These are phyloP conservation scores for Siderastrea radians DNA, from an alignment of 92 coral and sea anemone genomes.

Conservation along the genomic window DNA sequence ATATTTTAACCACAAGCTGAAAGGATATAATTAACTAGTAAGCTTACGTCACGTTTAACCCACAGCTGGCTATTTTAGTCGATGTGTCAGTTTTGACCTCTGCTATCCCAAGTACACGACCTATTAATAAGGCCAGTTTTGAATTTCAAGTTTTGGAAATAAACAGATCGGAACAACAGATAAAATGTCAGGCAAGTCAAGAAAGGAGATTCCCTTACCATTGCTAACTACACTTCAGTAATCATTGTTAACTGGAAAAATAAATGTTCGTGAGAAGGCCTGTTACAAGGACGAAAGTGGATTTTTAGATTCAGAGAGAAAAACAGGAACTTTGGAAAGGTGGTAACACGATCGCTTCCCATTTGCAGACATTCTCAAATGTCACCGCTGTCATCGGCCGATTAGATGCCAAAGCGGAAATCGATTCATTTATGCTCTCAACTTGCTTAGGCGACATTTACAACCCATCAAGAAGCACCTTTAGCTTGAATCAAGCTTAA, in stretches of 20 bases:
- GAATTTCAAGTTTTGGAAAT: not conserved
- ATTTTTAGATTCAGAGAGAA: not conserved
- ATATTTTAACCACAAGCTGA: not conserved
- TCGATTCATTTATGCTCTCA: not conserved
- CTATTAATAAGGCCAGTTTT: not conserved
- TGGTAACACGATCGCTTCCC: slow-evolving; percentile 2
- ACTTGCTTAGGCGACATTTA: not conserved
- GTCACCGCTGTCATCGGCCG: slow-evolving; percentile 35
- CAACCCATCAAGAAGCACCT: not conserved
- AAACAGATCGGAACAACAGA: not conserved
- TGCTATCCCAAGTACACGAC: not conserved
- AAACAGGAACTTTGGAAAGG: slow-evolving; percentile 3
- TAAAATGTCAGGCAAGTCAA: not conserved
- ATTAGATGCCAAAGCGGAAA: slow-evolving; percentile 18
- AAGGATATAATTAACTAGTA: not conserved
- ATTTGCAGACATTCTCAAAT: not conserved
- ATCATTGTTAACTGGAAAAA: not conserved
- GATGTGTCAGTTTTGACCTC: slow-evolving; percentile 8
- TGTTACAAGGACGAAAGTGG: not conserved
- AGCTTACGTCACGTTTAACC: not conserved
- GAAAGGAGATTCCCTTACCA: slow-evolving; percentile 31
- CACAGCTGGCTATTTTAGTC: not conserved
- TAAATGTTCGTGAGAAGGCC: not conserved
- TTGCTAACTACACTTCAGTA: not conserved
- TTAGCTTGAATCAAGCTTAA: not conserved